Base-by-base conservation (phyloP, 2,888 invertebrate species). In the Eupithecia inturbata region DNA sequence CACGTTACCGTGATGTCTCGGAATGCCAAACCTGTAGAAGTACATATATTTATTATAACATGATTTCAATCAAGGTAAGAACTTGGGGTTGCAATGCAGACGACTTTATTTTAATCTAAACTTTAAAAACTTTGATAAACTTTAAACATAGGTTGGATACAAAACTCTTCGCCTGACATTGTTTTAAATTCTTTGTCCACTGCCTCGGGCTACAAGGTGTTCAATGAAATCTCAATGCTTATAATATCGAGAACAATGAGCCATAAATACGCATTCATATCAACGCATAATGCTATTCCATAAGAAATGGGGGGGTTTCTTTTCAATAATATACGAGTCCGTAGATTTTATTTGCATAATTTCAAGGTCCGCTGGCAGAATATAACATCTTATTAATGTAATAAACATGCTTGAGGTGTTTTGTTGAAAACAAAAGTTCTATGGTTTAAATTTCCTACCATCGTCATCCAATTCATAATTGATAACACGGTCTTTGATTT, bases 221-320 rank as follows among this genome's bases (percentile, higher is more conserved):
- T 87, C 88, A 89, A 85, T 88, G 88, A 89, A 89, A 92, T 89
- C 73, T 85, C 87, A 83, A 86, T 88, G 89, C 86, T 89, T 88
- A 88, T 89, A 89, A 89, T 87, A 89, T 88, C 82, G 86, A 87
- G 90, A 93, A 94, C 93, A 93, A 94, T 94, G 87, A 86, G 89
- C 89, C 84, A 93, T 94, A 93, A 93, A 93, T 88, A 91, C 86
- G 85, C 85, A 83, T 83, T 85, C 87, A 88, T 89, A 93, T 92
- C 90, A 91, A 92, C 90, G 86, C 87, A 89, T 91, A 89, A 91
- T 90, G 86, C 86, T 86, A 86, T 88, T 83, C 85, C 82, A 82
- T 83, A 86, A 86, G 88, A 89, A 91, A 85, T 83, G 81, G 81
- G 82, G 31, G 85, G 87, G 88, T 84, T 91, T 90, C 90, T 89